These are phyloP conservation scores for Papilio dardanus DNA, from an alignment of 1,140 invertebrate species.

Conservation along the genomic window DNA sequence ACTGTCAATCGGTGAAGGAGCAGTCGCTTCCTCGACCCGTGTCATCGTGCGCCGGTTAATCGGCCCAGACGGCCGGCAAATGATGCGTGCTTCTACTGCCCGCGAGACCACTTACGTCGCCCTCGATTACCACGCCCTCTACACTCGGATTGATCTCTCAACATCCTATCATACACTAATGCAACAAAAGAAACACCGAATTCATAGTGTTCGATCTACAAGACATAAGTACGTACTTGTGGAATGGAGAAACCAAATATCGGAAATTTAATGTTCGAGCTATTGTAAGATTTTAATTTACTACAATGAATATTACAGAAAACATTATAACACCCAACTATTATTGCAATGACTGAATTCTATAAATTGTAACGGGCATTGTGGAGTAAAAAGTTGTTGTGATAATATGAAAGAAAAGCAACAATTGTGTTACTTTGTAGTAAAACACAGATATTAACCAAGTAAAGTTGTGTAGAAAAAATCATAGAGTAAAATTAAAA, in stretches of 20 bases:
- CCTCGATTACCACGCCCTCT: slow-evolving; percentile 60
- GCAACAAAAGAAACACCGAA: slow-evolving; percentile 39
- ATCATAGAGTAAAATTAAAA: no score
- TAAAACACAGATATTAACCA: no score
- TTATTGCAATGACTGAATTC: no score
- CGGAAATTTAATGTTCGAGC: not conserved
- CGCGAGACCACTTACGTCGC: slow-evolving; percentile 70
- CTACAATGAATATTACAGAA: not conserved
- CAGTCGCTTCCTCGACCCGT: slow-evolving; percentile 50
- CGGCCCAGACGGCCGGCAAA: slow-evolving; percentile 63
- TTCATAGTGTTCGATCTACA: not conserved
- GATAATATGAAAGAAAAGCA: no score
- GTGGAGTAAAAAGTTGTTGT: no score
- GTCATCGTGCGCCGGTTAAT: slow-evolving; percentile 63
- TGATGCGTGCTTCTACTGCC: slow-evolving; percentile 68
- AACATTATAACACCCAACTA: not conserved
- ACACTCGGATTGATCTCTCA: slow-evolving; percentile 55
- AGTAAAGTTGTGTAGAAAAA: no score
- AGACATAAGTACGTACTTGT: not conserved
- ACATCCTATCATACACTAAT: slow-evolving; percentile 39
- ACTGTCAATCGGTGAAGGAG: slow-evolving; percentile 51
- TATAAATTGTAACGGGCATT: no score
- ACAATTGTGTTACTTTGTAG: no score
- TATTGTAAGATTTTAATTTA: not conserved
- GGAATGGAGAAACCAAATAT: not conserved